phyloP scores from a whole-genome alignment of 2,797 vertebrate species.

The Coendou prehensilis region DNA sequence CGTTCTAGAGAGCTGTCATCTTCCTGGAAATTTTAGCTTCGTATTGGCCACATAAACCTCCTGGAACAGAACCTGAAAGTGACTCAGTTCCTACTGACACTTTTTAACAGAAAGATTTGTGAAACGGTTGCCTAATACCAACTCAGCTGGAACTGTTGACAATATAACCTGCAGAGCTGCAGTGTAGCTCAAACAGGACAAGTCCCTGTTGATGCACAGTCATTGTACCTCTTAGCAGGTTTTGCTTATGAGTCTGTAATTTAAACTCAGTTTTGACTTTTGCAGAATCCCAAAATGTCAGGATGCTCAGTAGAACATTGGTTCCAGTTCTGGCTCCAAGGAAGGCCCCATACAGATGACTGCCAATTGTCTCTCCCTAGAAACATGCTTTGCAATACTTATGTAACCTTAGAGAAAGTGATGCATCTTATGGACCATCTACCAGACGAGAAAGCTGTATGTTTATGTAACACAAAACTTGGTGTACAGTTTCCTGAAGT shows the following conservation, averaged over 20 bases:
- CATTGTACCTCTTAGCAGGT: neutral
- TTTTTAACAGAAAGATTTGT: neutral
- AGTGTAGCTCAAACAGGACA: neutral
- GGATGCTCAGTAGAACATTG: neutral
- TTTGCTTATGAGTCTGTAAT: neutral
- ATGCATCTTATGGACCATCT: neutral
- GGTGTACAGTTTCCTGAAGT: neutral
- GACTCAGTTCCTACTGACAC: constrained; percentile 17
- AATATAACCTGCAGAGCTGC: neutral
- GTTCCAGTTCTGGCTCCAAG: neutral
- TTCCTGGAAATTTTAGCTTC: constrained; percentile 35
- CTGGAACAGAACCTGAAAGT: neutral
- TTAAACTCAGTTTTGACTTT: constrained; percentile 19
- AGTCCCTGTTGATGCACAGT: neutral
- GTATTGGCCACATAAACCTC: neutral
- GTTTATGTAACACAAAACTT: neutral
- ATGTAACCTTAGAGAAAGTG: neutral
- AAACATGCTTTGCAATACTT: neutral
- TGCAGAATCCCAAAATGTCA: neutral
- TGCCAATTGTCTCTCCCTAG: neutral
- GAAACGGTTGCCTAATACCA: neutral
- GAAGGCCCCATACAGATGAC: neutral
- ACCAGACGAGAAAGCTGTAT: neutral
- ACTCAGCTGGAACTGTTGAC: neutral
- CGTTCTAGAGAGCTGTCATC: constrained; percentile 50